phyloP scores from a whole-genome alignment of 2,888 invertebrate genomes.

The Chloroclysta siterata region DNA sequence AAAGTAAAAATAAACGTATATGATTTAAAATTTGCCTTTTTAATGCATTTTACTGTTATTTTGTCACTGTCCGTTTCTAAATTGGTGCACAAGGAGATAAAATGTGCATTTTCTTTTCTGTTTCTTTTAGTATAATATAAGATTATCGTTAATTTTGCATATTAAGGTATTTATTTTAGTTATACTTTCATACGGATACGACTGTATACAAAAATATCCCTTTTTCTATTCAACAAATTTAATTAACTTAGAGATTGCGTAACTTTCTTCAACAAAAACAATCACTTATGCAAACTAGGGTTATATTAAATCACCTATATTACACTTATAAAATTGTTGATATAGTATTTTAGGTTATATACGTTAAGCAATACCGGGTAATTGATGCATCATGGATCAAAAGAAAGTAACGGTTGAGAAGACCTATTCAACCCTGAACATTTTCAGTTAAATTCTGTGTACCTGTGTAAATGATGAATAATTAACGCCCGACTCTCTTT shows the following conservation, averaged over 20 bases:
- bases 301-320: conserved; percentile 50
- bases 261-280: conserved; percentile 21
- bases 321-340: conserved; percentile 67
- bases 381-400: conserved; percentile 17
- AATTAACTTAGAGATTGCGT: conserved; percentile 36
- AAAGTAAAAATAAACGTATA: conserved; percentile 69
- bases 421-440: neutral
- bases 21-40: conserved; percentile 74
- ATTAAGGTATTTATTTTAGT: conserved; percentile 85
- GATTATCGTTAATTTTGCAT: conserved; percentile 78
- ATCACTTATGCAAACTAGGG: conserved; percentile 29
- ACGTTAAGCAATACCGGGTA: conserved; percentile 48
- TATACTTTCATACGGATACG: conserved; percentile 81
- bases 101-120: conserved; percentile 70
- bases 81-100: conserved; percentile 44
- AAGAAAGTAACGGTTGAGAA: neutral
- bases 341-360: conserved; percentile 61
- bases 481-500: too few species aligned
- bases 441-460: neutral
- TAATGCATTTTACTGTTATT: conserved; percentile 73
- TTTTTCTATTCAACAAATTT: conserved; percentile 29
- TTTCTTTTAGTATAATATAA: conserved; percentile 68
- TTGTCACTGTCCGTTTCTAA: conserved; percentile 49
- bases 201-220: conserved; percentile 71
- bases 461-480: neutral